Conservation (phyloP, 2,113 vertebrate species). For the Clarias magur region DNA sequence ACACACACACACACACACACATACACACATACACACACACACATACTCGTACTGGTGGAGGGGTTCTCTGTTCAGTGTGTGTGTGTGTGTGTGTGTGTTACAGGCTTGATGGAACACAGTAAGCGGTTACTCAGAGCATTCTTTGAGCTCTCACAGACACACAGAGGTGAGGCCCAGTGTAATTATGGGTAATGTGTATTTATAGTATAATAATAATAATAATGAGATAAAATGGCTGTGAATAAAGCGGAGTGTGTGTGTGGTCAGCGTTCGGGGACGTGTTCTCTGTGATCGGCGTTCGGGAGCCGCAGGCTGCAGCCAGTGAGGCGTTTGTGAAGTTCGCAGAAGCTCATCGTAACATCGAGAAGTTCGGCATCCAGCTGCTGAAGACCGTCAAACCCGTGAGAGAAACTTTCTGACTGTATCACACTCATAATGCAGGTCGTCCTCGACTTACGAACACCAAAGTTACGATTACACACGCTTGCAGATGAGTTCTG, state of each 20-base stretch:
- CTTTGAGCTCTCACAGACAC: constrained; percentile 96
- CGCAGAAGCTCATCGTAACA: constrained; percentile 93
- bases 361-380: constrained; percentile 95
- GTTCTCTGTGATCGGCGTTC: constrained; percentile 95
- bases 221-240: no score
- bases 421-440: no score
- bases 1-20: no score
- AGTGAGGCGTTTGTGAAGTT: constrained; percentile 99
- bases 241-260: no score
- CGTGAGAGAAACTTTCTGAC: constrained; percentile 70
- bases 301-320: constrained; percentile 91
- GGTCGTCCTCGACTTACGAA: no score
- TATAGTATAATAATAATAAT: background rate
- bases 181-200: background rate
- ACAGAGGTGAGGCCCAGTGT: constrained; percentile 80
- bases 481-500: no score
- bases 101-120: constrained; percentile 96
- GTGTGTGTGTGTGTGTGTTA: constrained; percentile 24
- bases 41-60: no score
- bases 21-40: no score
- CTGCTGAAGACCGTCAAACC: constrained; percentile 97
- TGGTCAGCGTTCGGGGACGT: constrained; percentile 90
- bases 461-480: no score
- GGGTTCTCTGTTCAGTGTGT: constrained; percentile 22
- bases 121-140: constrained; percentile 93